phyloP scores from a whole-genome alignment of 2,113 vertebrate species.

The Paraplagusia blochii region DNA sequence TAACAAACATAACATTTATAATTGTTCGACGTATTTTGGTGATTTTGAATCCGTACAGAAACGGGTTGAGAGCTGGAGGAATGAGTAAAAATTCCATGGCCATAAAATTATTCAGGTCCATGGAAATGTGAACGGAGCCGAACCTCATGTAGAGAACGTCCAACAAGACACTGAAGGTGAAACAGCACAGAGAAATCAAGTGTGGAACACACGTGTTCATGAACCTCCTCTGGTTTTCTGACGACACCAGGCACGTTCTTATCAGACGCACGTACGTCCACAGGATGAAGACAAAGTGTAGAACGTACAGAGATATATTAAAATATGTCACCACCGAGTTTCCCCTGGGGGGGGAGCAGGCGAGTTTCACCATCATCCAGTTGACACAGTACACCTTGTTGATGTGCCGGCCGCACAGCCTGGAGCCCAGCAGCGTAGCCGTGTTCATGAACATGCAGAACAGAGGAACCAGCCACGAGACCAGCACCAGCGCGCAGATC shows the following conservation, averaged over 20 bases:
- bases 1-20: background rate
- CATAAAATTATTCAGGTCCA: slow-evolving; percentile 32
- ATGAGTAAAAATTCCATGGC: slow-evolving; percentile 37
- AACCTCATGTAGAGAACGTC: slow-evolving; percentile 41
- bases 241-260: slow-evolving; percentile 23
- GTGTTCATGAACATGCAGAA: slow-evolving; percentile 42
- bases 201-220: slow-evolving; percentile 54
- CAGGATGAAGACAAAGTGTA: slow-evolving; percentile 25
- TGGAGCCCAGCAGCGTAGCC: slow-evolving; percentile 6
- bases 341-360: slow-evolving; percentile 17
- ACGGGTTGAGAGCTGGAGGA: slow-evolving; percentile 47
- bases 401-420: slow-evolving; percentile 40
- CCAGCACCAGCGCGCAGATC: slow-evolving; percentile 27
- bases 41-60: slow-evolving; percentile 52
- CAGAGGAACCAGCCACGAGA: slow-evolving; percentile 32
- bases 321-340: slow-evolving; percentile 6
- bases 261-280: slow-evolving; percentile 46
- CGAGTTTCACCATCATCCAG: slow-evolving; percentile 26
- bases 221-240: slow-evolving; percentile 32
- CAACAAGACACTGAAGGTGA: slow-evolving; percentile 4
- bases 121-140: slow-evolving; percentile 11
- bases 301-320: slow-evolving; percentile 13
- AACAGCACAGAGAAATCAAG: slow-evolving; percentile 35
- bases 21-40: slow-evolving; percentile 31
- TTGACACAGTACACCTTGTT: slow-evolving; percentile 44